Evolutionary conservation across 2,888 invertebrate species (phyloP).

Genomic region (Leucoptera coffeella): DNA sequence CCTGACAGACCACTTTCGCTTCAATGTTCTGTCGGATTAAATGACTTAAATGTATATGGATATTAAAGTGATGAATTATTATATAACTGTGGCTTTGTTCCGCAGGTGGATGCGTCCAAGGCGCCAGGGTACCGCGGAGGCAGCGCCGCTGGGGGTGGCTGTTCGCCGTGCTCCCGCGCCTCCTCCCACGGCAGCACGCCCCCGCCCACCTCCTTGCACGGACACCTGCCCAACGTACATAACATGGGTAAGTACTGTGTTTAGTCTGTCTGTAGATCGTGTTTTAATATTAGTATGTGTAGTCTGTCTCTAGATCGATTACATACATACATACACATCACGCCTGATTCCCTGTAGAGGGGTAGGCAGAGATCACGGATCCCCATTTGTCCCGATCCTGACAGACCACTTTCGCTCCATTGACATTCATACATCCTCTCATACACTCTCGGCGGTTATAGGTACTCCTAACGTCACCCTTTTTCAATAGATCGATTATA

Average conservation of each 20-base stretch:
- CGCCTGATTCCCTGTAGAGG: too few species aligned
- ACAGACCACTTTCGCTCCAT: too few species aligned
- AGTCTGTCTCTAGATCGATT: neutral
- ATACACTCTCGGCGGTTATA: too few species aligned
- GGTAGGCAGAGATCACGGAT: too few species aligned
- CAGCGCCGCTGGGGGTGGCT: slow-evolving; percentile 61
- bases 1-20: too few species aligned
- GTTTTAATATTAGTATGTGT: neutral
- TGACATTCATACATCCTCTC: too few species aligned
- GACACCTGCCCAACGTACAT: slow-evolving; percentile 5
- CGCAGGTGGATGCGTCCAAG: slow-evolving; percentile 76
- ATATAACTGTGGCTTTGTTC: neutral
- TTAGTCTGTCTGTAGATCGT: neutral
- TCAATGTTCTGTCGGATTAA: neutral
- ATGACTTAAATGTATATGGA: neutral
- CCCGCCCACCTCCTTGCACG: slow-evolving; percentile 20
- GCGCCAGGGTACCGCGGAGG: slow-evolving; percentile 86
- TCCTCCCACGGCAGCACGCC: slow-evolving; percentile 44
- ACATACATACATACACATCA: too few species aligned
- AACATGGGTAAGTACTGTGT: neutral
- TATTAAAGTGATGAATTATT: neutral
- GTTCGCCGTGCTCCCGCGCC: slow-evolving; percentile 60
- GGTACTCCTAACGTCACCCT: too few species aligned
- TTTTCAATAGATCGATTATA: too few species aligned
- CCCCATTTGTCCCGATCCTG: too few species aligned